Evolutionary conservation across 1,140 invertebrate species (phyloP).

Genomic region (Pogonomyrmex californicus): DNA sequence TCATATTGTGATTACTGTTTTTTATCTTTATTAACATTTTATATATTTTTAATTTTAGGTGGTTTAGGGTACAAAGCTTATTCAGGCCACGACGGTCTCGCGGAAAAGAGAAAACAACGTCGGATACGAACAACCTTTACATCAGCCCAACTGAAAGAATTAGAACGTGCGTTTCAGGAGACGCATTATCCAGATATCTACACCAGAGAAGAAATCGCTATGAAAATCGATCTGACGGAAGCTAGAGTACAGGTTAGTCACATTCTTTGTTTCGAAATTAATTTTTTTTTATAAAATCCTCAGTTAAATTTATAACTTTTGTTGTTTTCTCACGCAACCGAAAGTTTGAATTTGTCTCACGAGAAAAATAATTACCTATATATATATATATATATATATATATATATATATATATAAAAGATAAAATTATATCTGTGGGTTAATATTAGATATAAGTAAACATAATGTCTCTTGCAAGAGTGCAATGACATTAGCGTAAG

Average conservation of each 20-base stretch:
- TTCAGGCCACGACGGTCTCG: constrained; percentile 93
- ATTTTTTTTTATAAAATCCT: neutral
- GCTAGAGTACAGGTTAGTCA: constrained; percentile 97
- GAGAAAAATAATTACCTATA: no score
- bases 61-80: constrained; percentile 96
- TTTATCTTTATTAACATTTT: constrained; percentile 12
- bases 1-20: neutral
- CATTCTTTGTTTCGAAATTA: neutral
- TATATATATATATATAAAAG: no score
- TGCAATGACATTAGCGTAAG: neutral
- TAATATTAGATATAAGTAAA: neutral
- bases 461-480: neutral
- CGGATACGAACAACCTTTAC: constrained; percentile 99
- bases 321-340: neutral
- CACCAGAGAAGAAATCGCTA: constrained; percentile 99
- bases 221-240: constrained; percentile 99
- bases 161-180: constrained; percentile 98
- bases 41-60: constrained; percentile 86
- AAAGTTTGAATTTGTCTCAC: neutral
- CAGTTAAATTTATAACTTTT: neutral
- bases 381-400: no score
- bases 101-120: constrained; percentile 96
- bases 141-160: constrained; percentile 97
- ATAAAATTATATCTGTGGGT: neutral
- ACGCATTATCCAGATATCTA: constrained; percentile 99